phyloP scores from a whole-genome alignment of 2,113 vertebrate species.

The Otus sunia region DNA sequence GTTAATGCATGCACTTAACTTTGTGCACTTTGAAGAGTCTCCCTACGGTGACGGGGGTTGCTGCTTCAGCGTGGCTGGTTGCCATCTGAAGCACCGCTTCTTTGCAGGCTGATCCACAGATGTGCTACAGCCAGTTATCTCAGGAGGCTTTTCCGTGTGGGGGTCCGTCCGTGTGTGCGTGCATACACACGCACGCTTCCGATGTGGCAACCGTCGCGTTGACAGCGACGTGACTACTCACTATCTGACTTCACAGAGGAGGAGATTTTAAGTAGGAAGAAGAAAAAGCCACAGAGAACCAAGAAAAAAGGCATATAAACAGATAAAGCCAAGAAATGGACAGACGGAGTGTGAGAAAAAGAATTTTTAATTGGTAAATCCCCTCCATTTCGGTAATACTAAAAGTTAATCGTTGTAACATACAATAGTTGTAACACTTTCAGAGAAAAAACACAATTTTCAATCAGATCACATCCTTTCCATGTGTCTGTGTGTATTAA shows the following conservation, averaged over 20 bases:
- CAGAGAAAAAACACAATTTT: background rate
- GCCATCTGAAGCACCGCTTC: slow-evolving; percentile 3
- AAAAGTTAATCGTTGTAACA: background rate
- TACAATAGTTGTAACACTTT: background rate
- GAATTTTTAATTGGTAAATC: background rate
- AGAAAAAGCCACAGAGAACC: background rate
- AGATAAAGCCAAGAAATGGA: background rate
- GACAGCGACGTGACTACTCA: rapidly evolving
- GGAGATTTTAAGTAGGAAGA: background rate
- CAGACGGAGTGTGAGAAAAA: background rate
- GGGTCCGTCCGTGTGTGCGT: rapidly evolving
- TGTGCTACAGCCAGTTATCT: background rate
- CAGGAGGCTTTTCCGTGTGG: background rate
- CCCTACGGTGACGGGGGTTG: background rate
- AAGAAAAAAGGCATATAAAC: background rate
- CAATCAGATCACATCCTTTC: background rate
- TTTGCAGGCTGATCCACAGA: background rate
- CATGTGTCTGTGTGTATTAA: background rate
- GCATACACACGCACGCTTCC: rapidly evolving
- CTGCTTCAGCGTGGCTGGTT: background rate
- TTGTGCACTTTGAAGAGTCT: background rate
- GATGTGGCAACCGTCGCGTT: rapidly evolving
- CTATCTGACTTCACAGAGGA: background rate
- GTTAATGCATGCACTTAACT: background rate
- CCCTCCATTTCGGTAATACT: background rate